Evolutionary conservation across 2,888 invertebrate genomes (phyloP).

Genomic region (Andricus curvator): DNA sequence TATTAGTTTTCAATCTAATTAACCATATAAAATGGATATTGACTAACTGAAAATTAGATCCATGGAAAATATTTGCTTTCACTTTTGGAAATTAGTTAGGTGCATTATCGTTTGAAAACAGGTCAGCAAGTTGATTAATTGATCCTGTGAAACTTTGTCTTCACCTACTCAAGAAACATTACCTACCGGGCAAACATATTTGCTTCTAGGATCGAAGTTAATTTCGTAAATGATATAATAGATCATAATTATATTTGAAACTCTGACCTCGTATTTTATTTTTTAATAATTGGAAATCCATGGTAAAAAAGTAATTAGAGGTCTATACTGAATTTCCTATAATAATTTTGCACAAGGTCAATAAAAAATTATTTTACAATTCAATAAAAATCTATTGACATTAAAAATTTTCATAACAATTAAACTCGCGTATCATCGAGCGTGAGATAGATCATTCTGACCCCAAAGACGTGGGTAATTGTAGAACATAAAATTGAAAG

Average conservation of each 20-base stretch:
- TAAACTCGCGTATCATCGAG: too few species aligned
- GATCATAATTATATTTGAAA: background rate
- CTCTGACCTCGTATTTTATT: background rate
- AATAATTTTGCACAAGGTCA: too few species aligned
- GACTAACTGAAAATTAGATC: background rate
- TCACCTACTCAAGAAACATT: slow-evolving; percentile 7
- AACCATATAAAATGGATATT: background rate
- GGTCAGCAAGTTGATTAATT: slow-evolving; percentile 1
- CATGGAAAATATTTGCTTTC: background rate
- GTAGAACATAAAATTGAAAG: too few species aligned
- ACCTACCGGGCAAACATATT: background rate
- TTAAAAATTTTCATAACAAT: too few species aligned
- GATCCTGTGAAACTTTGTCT: background rate
- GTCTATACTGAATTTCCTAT: too few species aligned
- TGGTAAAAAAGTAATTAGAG: too few species aligned
- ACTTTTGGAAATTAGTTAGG: background rate
- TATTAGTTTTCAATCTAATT: too few species aligned
- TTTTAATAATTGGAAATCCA: too few species aligned
- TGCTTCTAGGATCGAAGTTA: background rate
- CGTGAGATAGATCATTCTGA: too few species aligned
- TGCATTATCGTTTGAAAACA: background rate
- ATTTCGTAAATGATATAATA: background rate
- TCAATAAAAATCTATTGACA: too few species aligned
- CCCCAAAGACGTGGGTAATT: too few species aligned
- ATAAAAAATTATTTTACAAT: too few species aligned